Evolutionary conservation across 92 coral and sea anemone genomes (phyloP), one percentile per base, ranked within the genome.

Genomic region (Parazoanthus darwini): DNA sequence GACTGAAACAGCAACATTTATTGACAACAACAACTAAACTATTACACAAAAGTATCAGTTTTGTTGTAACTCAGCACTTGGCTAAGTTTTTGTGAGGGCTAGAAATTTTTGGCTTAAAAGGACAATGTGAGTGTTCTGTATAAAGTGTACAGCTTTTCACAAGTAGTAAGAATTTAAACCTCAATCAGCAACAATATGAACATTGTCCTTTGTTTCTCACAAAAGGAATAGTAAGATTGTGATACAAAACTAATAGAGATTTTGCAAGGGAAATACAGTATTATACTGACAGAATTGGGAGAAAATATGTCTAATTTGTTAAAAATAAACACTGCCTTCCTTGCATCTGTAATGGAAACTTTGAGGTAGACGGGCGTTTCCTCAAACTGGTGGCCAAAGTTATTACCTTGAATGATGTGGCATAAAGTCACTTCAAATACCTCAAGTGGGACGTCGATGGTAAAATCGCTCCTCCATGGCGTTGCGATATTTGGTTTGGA

Each of bases 381-480:
- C 35, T 68, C 87, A 46, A 33, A 65, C 42, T 51, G 23, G 39
- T 86, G 91, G 58, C 91, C 88, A 82, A 50, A 84, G 71, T 38
- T 73, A 56, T 85, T 88, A 16, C 91, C 46, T 65, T 79, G 56
- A 5, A 91, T 79, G n/a, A 91, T 85, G 20, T 88, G 71, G 22
- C 79, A 65, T 20, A 80, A 42, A 39, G 89, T 85, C 35, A 88
- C 91, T 48, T 14, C 16, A 51, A 88, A 91, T 29, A 88, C 91
- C 80, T 91, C 90, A 38, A 35, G 80, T 38, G 93, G 93, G 50
- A 91, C 86, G 87, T 91, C 91, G 54, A 88, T 67, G 42, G 87
- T 78, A 44, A 91, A 91, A 77, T 91, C 87, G 43, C 89, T 91
- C 48, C 76, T 72, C 93, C 91, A 91, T 20, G 89, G 89, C 20